These are phyloP conservation scores for Zygaena filipendulae DNA, from an alignment of 2,888 invertebrate genomes.

Conservation along the genomic window DNA sequence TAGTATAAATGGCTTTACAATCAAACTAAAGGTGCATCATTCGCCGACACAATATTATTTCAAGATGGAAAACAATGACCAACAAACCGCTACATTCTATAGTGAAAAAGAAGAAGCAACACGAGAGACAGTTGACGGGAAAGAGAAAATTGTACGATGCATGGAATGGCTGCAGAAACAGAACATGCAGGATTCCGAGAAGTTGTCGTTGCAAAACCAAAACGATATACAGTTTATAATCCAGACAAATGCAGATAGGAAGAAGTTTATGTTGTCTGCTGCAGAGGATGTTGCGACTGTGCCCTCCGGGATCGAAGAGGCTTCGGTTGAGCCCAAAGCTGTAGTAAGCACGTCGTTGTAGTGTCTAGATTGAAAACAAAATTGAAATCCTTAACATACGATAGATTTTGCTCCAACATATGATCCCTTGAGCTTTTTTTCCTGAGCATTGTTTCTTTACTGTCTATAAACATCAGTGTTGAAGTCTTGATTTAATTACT, in stretches of 20 bases:
- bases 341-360: constrained; percentile 33
- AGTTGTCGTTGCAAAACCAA: constrained; percentile 37
- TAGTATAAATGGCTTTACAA: too few relatives aligned
- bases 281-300: constrained; percentile 50
- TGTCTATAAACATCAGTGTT: too few relatives aligned
- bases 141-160: constrained; percentile 31
- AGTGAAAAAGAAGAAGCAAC: too few relatives aligned
- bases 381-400: neutral
- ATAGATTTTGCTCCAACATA: too few relatives aligned
- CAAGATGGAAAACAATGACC: too few relatives aligned
- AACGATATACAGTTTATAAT: constrained; percentile 55
- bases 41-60: too few relatives aligned
- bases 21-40: too few relatives aligned
- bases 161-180: constrained; percentile 52
- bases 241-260: constrained; percentile 43
- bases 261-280: constrained; percentile 38
- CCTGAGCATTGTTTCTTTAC: too few relatives aligned
- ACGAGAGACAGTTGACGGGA: neutral
- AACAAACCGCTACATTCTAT: too few relatives aligned
- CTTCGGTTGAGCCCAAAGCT: constrained; percentile 28
- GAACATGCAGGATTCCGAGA: constrained; percentile 37
- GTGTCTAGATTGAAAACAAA: neutral
- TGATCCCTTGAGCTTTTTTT: too few relatives aligned
- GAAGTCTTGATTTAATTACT: too few relatives aligned
- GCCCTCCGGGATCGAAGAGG: constrained; percentile 41